Conservation (phyloP, 2,113 vertebrate genomes). For the Notarius lentiginosus region DNA sequence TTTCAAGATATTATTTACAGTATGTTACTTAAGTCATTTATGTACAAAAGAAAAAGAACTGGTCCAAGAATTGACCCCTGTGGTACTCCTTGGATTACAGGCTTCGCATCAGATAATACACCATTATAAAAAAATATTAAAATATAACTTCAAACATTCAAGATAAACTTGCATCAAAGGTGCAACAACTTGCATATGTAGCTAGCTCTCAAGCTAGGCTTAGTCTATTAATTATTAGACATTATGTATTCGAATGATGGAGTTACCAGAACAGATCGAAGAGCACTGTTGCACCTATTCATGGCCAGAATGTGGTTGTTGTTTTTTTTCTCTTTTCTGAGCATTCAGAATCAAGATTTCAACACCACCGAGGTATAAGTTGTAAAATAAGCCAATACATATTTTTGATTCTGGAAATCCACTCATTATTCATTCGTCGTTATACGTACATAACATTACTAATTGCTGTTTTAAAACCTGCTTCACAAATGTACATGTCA, state of each 20-base stretch:
- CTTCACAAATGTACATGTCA: not conserved
- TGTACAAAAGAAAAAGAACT: no score
- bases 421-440: not conserved
- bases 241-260: not conserved
- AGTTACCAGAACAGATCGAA: not conserved
- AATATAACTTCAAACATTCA: no score
- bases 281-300: not conserved
- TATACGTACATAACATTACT: not conserved
- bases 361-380: no score
- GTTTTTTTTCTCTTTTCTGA: not conserved
- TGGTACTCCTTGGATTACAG: no score
- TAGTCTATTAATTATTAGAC: not conserved
- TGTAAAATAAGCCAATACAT: not conserved
- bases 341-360: not conserved
- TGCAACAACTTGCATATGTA: not conserved
- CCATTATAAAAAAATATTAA: no score
- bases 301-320: no score
- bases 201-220: not conserved
- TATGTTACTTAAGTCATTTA: no score
- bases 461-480: not conserved
- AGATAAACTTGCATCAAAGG: no score
- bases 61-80: no score
- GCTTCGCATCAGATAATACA: no score
- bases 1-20: no score
- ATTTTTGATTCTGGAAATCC: not conserved